Base-by-base conservation (phyloP, 2,888 invertebrate species). In the Cheilosia vernalis region DNA sequence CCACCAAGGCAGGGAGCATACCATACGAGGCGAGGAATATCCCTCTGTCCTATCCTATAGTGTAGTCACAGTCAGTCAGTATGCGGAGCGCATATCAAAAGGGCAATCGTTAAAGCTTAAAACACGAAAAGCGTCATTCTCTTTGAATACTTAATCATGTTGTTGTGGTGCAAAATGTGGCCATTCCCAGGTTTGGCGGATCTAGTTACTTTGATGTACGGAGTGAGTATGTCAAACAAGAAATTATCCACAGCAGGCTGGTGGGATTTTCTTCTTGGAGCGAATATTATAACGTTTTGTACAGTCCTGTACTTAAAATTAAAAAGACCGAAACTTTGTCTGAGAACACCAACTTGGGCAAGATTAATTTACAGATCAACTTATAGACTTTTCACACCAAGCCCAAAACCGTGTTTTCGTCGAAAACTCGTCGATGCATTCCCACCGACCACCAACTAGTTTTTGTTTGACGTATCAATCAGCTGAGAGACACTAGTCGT, bases 71-170 rank as follows among this genome's bases (percentile, higher is more conserved):
- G 72, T 55, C 27, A 53, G 67, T 44, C 42, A 27, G 70, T 73
- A 80, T 72, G 70, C 63, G 60, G 60, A 56, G 60, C 53, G 55
- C 79, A 79, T 79, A 72, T 79, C 72, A 67, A 58, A 80, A 72
- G 72, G 85, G 72, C 72, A 80, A 72, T 85, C 53, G 56, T 81
- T 77, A 40, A 63, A 73, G 64, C 72, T 85, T 81, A 80, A 58
- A 70, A 81, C 76, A 66, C 42, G 80, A 60, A 63, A 67, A 81
- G 44, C 42, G 64, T 81, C 44, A 67, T 61, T 63, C 76, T 40
- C 67, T 60, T 77, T 85, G 85, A 81, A 81, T 77, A 81, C 85
- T 76, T 63, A 81, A 85, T 85, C 85, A 77, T 72, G 64, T 67
- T 61, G 60, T 74, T 64, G 44, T 55, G 44, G 58, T 30, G 30